Evolutionary conservation across 2,888 invertebrate species (phyloP).

Genomic region (Volucella inflata): DNA sequence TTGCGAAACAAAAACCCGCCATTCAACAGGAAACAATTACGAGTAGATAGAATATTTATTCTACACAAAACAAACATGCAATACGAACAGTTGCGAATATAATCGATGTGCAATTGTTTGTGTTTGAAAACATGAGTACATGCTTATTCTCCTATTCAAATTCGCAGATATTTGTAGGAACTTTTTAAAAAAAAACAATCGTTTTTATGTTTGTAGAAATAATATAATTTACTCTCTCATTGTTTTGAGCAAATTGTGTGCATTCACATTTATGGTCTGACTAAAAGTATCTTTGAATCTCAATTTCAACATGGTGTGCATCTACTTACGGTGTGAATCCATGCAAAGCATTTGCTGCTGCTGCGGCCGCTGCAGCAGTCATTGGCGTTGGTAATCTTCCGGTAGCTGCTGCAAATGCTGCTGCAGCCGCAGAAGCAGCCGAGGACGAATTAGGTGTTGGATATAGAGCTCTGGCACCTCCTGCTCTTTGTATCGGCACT

Average conservation of each 20-base stretch:
- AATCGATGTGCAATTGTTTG: slow-evolving; percentile 49
- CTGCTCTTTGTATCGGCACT: slow-evolving; percentile 91
- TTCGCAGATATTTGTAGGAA: neutral
- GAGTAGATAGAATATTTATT: slow-evolving; percentile 15
- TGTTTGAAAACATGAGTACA: slow-evolving; percentile 36
- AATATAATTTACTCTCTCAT: slow-evolving; percentile 20
- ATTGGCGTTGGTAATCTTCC: slow-evolving; percentile 86
- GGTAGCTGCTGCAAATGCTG: slow-evolving; percentile 86
- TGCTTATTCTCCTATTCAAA: slow-evolving; percentile 22
- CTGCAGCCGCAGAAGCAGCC: slow-evolving; percentile 85
- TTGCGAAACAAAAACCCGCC: slow-evolving; percentile 30
- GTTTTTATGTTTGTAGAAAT: neutral
- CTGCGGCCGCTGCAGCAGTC: slow-evolving; percentile 88
- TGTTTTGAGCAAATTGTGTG: slow-evolving; percentile 77
- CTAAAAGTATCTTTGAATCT: slow-evolving; percentile 67
- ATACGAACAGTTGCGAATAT: neutral
- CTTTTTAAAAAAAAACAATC: too few species aligned
- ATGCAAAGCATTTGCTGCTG: slow-evolving; percentile 91
- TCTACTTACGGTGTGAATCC: slow-evolving; percentile 96
- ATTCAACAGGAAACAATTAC: slow-evolving; percentile 22
- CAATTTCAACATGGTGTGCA: slow-evolving; percentile 62
- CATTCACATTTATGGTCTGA: slow-evolving; percentile 77
- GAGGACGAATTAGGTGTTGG: slow-evolving; percentile 79
- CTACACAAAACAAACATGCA: slow-evolving; percentile 32
- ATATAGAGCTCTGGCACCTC: slow-evolving; percentile 81